Evolutionary conservation across 2,113 vertebrate genomes (phyloP).

Genomic region (Symphodus melops): DNA sequence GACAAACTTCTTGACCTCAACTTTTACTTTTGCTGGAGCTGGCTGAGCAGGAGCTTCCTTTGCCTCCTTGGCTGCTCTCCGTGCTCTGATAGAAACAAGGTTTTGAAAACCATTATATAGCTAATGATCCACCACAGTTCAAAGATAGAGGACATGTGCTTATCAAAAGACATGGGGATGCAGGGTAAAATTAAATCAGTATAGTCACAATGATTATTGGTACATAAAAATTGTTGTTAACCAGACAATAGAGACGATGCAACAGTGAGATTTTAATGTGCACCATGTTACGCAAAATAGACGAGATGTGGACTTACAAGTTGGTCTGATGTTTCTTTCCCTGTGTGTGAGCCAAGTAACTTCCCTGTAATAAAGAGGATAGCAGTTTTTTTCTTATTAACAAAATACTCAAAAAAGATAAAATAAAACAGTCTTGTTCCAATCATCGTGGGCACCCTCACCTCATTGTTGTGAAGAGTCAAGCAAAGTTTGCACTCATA

Average conservation of each 20-base stretch:
- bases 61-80: slow-evolving; percentile 95
- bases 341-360: slow-evolving; percentile 97
- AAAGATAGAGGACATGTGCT: not conserved
- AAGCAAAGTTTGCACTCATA: slow-evolving; percentile 98
- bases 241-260: not conserved
- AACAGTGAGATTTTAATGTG: not conserved
- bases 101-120: not conserved
- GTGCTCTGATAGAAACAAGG: slow-evolving; percentile 80
- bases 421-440: not conserved
- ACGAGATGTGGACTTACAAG: slow-evolving; percentile 85
- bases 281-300: not conserved
- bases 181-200: too few relatives aligned
- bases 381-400: slow-evolving; percentile 1
- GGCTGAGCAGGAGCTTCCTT: slow-evolving; percentile 98
- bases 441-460: slow-evolving; percentile 55
- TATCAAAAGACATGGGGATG: too few relatives aligned
- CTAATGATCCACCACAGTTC: not conserved
- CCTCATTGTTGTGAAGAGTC: slow-evolving; percentile 98
- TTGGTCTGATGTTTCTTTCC: slow-evolving; percentile 99
- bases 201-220: not conserved
- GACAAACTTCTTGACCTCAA: slow-evolving; percentile 98
- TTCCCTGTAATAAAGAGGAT: slow-evolving; percentile 85
- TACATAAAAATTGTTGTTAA: not conserved
- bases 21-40: slow-evolving; percentile 97
- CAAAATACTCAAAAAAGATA: not conserved